These are phyloP conservation scores for Vannuccia rotundouncinata DNA, from an alignment of 2,888 invertebrate species.

Conservation along the genomic window DNA sequence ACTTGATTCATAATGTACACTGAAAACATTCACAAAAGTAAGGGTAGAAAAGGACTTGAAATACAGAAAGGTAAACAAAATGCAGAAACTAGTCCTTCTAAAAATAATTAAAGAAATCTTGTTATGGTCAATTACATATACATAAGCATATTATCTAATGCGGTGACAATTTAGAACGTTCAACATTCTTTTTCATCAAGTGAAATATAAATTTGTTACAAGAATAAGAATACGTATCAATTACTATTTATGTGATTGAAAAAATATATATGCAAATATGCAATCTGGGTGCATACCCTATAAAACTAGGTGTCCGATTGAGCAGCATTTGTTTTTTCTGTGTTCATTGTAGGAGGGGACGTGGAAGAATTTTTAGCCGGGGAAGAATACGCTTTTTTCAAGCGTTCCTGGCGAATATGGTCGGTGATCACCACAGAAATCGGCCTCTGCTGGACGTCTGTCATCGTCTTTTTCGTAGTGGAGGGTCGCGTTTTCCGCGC, in stretches of 20 bases:
- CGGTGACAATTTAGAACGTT: neutral
- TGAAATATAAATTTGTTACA: neutral
- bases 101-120: neutral
- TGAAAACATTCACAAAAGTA: neutral
- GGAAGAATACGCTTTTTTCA: neutral
- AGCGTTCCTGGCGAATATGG: conserved; percentile 9
- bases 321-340: neutral
- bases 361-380: neutral
- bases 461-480: neutral
- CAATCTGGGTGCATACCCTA: neutral
- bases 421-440: conserved; percentile 21
- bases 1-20: neutral
- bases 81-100: neutral
- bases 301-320: neutral
- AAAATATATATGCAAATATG: neutral
- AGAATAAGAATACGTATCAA: neutral
- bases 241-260: neutral
- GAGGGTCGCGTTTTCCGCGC: neutral
- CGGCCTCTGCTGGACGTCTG: neutral
- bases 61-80: neutral
- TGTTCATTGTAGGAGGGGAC: neutral
- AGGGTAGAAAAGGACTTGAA: neutral
- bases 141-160: neutral
- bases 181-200: neutral
- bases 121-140: neutral